A percentile compares a stretch with the other conserved stretches of the same genome.
phyloP scores from a whole-genome alignment of 2,113 vertebrate species.

The Solea solea region DNA sequence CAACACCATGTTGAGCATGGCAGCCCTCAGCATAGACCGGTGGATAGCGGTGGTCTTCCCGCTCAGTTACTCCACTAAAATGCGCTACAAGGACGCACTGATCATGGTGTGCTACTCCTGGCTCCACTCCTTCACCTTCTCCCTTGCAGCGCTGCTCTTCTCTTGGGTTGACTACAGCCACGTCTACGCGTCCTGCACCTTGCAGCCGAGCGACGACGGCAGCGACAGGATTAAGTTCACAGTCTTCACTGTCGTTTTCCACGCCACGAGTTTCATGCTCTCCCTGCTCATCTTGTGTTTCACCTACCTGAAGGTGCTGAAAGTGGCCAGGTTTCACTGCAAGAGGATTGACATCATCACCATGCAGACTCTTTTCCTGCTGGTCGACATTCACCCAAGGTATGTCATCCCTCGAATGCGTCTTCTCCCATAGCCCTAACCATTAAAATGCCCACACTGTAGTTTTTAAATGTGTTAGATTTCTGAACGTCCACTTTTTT shows the following conservation, averaged over 20 bases:
- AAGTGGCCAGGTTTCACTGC: constrained; percentile 88
- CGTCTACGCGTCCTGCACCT: constrained; percentile 85
- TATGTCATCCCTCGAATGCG: constrained; percentile 51
- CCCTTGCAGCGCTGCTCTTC: constrained; percentile 82
- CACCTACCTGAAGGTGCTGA: constrained; percentile 87
- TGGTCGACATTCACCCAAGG: constrained; percentile 90
- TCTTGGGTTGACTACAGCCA: constrained; percentile 86
- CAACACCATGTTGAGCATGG: constrained; percentile 87
- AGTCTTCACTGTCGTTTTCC: constrained; percentile 86
- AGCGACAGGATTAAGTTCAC: constrained; percentile 79
- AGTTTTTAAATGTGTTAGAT: neutral
- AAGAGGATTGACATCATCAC: constrained; percentile 85
- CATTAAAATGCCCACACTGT: neutral
- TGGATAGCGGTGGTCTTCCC: constrained; percentile 90
- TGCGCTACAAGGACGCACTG: constrained; percentile 86
- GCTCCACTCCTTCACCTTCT: constrained; percentile 86
- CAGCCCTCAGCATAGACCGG: constrained; percentile 86
- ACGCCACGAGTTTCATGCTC: constrained; percentile 84
- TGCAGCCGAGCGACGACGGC: constrained; percentile 78
- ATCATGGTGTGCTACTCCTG: constrained; percentile 87
- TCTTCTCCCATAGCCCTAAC: neutral
- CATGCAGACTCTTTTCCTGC: constrained; percentile 87
- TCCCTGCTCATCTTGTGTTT: constrained; percentile 85
- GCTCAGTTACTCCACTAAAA: constrained; percentile 85
- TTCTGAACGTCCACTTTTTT: constrained; percentile 26